Evolutionary conservation across 2,888 invertebrate genomes (phyloP).

Genomic region (Seladonia tumulorum): DNA sequence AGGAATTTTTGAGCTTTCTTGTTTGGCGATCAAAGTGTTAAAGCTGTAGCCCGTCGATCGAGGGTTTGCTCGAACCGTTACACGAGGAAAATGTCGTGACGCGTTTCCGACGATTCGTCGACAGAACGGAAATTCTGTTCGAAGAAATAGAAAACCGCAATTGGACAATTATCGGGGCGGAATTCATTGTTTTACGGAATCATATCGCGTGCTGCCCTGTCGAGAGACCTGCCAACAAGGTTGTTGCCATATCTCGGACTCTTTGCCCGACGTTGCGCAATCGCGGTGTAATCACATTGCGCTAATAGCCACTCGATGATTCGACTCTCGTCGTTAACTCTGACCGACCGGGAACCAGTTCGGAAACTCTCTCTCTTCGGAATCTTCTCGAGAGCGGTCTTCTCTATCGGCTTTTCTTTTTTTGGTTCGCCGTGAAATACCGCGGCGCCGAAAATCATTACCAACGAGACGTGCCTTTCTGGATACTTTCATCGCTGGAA

Average conservation of each 20-base stretch:
- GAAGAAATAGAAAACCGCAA: not conserved
- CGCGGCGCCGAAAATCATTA: not conserved
- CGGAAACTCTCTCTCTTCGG: slow-evolving; percentile 47
- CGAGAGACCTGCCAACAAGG: slow-evolving; percentile 26
- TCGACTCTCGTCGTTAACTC: slow-evolving; percentile 55
- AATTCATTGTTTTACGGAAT: not conserved
- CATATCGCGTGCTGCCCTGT: not conserved
- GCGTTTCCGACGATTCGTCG: not conserved
- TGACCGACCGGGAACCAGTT: slow-evolving; percentile 32
- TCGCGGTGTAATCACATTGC: slow-evolving; percentile 58
- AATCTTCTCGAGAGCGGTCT: slow-evolving; percentile 24
- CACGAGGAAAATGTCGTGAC: not conserved
- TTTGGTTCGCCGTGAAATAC: slow-evolving; percentile 3
- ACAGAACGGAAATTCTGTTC: not conserved
- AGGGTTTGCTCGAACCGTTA: not conserved
- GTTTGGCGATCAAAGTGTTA: no score
- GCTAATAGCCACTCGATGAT: slow-evolving; percentile 62
- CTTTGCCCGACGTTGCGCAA: slow-evolving; percentile 53
- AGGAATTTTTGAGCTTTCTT: no score
- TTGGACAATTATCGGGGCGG: not conserved
- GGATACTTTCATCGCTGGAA: not conserved
- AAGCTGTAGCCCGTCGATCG: not conserved
- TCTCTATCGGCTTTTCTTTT: slow-evolving; percentile 21
- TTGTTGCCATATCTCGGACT: slow-evolving; percentile 35
- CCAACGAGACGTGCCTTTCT: not conserved